These are phyloP conservation scores for Rhinopomastus cyanomelas DNA, from an alignment of 2,113 vertebrate species.

Conservation along the genomic window DNA sequence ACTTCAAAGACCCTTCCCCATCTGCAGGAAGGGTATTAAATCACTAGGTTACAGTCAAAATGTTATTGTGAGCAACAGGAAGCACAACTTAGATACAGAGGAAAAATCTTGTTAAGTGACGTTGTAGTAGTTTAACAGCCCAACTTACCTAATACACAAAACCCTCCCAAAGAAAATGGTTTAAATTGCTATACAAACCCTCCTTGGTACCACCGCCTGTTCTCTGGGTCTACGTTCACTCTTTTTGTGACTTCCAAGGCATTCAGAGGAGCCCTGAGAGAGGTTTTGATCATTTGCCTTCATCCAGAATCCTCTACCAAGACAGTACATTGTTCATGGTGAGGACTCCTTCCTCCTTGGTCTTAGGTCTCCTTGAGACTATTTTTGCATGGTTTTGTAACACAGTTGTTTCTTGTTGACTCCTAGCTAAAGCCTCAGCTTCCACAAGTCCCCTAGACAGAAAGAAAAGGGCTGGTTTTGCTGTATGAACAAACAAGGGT, in stretches of 20 bases:
- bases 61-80: background rate
- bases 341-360: background rate
- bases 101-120: background rate
- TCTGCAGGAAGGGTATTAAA: background rate
- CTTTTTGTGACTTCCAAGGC: background rate
- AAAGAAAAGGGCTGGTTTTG: background rate
- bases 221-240: background rate
- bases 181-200: background rate
- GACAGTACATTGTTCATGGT: background rate
- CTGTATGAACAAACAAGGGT: background rate
- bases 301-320: background rate
- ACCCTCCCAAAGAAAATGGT: background rate
- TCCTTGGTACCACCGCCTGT: background rate
- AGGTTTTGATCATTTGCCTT: background rate
- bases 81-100: accelerated
- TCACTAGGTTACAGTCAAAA: background rate
- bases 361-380: background rate
- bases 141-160: background rate
- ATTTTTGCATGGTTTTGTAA: background rate
- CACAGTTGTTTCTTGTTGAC: background rate
- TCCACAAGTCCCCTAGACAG: background rate
- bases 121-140: background rate
- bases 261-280: background rate
- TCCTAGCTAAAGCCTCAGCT: background rate
- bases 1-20: background rate